A percentile compares a stretch with the other conserved stretches of the same genome.
Evolutionary conservation across 2,888 invertebrate species (phyloP).

Genomic region (Xestia sexstrigata): DNA sequence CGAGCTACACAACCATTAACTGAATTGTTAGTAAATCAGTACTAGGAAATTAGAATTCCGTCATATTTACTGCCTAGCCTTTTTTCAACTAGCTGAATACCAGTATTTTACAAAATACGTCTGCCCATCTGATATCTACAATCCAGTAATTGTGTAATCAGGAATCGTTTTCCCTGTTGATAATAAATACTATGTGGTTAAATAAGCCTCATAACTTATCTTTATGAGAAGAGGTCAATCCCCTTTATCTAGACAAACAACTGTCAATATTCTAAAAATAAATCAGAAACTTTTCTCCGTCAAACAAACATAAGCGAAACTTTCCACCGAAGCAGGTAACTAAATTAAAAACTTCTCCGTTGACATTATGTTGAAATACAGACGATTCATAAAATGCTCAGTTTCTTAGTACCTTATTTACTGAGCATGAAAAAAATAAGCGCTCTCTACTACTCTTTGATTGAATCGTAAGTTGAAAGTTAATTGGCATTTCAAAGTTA

Average conservation of each 20-base stretch:
- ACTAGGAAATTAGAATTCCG: background rate
- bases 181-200: too few species aligned
- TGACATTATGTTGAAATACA: constrained; percentile 29
- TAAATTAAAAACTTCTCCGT: constrained; percentile 54
- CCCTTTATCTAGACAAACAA: background rate
- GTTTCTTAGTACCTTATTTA: constrained; percentile 34
- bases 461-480: constrained; percentile 44
- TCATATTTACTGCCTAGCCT: background rate
- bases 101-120: background rate
- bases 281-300: constrained; percentile 9
- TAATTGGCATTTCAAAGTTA: constrained; percentile 56
- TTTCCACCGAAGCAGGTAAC: constrained; percentile 38
- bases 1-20: background rate
- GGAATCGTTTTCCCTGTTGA: background rate
- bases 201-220: background rate
- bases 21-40: background rate
- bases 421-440: constrained; percentile 36
- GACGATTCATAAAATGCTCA: constrained; percentile 45
- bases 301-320: constrained; percentile 14
- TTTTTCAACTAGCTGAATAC: background rate
- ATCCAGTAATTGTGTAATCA: background rate
- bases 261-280: constrained; percentile 20
- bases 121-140: background rate
- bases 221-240: background rate
- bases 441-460: constrained; percentile 40